A percentile compares a stretch with the other conserved stretches of the same genome.
Conservation (phyloP, 2,797 vertebrate genomes). For the Spinibarbus caldwelli region DNA sequence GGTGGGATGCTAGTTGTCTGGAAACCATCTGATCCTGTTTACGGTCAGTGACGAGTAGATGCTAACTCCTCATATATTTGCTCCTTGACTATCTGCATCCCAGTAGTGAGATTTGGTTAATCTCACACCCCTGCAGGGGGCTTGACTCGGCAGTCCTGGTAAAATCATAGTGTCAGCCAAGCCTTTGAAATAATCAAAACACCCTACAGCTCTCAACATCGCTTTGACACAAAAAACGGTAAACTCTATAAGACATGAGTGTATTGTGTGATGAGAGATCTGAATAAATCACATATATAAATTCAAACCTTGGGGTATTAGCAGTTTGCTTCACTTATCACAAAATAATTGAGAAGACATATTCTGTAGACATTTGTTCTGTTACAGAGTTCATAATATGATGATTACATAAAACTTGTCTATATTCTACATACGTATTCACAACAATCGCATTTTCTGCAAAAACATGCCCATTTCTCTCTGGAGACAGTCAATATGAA, state of each 20-base stretch:
- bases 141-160: slow-evolving; percentile 40
- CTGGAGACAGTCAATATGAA: background rate
- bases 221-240: slow-evolving; percentile 43
- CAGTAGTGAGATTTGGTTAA: slow-evolving; percentile 32
- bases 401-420: background rate
- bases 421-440: no score
- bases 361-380: background rate
- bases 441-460: background rate
- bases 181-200: no score
- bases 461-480: background rate
- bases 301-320: slow-evolving; percentile 37
- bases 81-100: slow-evolving; percentile 23
- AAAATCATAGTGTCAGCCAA: slow-evolving; percentile 38
- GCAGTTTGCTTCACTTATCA: slow-evolving; percentile 20
- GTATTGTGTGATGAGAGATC: slow-evolving; percentile 36
- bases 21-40: slow-evolving; percentile 24
- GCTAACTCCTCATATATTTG: slow-evolving; percentile 6
- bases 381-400: background rate
- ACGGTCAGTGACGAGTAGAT: slow-evolving; percentile 10
- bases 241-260: slow-evolving; percentile 59
- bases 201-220: slow-evolving; percentile 45
- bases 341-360: background rate
- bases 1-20: background rate
- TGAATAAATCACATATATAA: slow-evolving; percentile 43
- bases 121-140: slow-evolving; percentile 34